Conservation (phyloP, 2,888 invertebrate species). For the Pristionchus fissidentatus region DNA sequence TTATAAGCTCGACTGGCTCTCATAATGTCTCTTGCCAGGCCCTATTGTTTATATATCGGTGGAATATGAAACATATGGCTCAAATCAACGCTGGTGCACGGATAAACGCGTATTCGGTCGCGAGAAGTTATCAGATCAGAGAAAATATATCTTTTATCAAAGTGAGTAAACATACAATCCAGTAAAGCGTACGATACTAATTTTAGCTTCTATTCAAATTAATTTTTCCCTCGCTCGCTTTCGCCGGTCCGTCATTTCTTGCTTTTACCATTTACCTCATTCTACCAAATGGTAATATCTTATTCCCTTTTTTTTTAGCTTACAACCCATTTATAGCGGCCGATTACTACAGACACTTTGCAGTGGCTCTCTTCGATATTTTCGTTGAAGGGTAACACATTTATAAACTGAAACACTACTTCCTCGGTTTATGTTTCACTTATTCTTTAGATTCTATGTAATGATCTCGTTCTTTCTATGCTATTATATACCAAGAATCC, state of each 20-base stretch:
- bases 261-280: constrained; percentile 8
- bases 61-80: neutral
- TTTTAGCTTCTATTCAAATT: constrained; percentile 8
- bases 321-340: neutral
- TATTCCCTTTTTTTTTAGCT: neutral
- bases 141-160: neutral
- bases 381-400: constrained; percentile 1
- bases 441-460: neutral
- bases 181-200: neutral
- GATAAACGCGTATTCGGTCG: neutral
- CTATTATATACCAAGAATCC: neutral
- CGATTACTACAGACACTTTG: neutral
- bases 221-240: neutral
- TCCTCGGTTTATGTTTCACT: neutral
- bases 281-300: neutral
- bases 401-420: neutral
- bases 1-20: no score
- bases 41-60: neutral
- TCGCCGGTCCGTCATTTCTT: neutral
- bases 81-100: neutral
- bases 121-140: neutral
- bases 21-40: neutral
- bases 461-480: constrained; percentile 19
- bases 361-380: neutral
- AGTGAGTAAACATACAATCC: neutral